These are phyloP conservation scores for Cabera pusaria DNA, from an alignment of 2,888 invertebrate species.

Conservation along the genomic window DNA sequence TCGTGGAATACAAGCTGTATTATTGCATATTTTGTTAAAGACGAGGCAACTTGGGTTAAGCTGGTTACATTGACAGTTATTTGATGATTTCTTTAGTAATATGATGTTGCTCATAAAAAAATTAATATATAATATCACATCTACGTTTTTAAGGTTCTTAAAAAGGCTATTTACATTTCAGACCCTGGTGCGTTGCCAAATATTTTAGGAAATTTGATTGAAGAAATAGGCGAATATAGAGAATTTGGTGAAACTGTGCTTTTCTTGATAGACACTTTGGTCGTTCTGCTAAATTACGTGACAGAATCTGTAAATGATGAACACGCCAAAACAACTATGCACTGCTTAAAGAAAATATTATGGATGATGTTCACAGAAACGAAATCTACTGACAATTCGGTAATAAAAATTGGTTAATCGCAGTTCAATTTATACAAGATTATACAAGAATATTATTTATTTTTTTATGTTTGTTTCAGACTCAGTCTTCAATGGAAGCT, in stretches of 20 bases:
- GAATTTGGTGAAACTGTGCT: conserved; percentile 38
- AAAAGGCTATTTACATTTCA: conserved; percentile 5
- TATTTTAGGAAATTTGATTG: conserved; percentile 32
- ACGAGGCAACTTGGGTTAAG: conserved; percentile 61
- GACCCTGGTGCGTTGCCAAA: not conserved
- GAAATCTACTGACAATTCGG: conserved; percentile 14
- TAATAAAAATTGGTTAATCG: too few species aligned
- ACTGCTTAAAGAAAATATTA: conserved; percentile 42
- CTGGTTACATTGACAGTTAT: conserved; percentile 50
- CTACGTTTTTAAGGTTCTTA: not conserved
- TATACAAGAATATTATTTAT: too few species aligned
- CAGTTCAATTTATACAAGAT: too few species aligned
- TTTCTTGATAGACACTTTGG: conserved; percentile 42
- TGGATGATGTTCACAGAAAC: conserved; percentile 35
- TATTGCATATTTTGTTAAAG: conserved; percentile 39
- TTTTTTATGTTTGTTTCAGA: conserved; percentile 6
- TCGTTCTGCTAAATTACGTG: conserved; percentile 38
- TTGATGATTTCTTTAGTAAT: conserved; percentile 73
- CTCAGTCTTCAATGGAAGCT: not conserved
- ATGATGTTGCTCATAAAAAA: conserved; percentile 54
- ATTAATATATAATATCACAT: not conserved
- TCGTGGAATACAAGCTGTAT: conserved; percentile 23
- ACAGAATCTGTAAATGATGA: conserved; percentile 24
- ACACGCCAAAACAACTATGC: conserved; percentile 37
- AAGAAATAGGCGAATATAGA: conserved; percentile 35